Evolutionary conservation across 2,888 invertebrate genomes (phyloP).

Genomic region (Hyles lineata): DNA sequence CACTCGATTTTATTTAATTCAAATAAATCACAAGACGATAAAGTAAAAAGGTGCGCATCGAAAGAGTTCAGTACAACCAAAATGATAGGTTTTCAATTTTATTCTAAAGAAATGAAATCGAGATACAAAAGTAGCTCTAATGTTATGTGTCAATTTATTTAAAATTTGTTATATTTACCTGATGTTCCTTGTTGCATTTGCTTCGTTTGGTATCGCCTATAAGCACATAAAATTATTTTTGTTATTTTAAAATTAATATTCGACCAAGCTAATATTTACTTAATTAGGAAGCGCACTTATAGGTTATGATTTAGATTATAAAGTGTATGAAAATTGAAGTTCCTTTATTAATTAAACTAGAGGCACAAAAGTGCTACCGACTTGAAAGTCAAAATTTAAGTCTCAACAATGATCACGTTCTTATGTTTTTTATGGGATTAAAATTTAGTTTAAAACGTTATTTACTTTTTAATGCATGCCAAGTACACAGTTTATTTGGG

Average conservation of each 20-base stretch:
- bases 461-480: not conserved
- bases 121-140: too few relatives aligned
- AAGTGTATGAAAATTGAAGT: slow-evolving; percentile 10
- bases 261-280: slow-evolving; percentile 6
- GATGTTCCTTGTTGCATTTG: slow-evolving; percentile 15
- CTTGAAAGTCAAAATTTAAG: not conserved
- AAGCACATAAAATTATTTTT: slow-evolving; percentile 5
- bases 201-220: not conserved
- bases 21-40: too few relatives aligned
- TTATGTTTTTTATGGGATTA: not conserved
- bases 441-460: not conserved
- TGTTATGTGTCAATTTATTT: not conserved
- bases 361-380: not conserved
- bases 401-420: not conserved
- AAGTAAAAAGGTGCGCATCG: too few relatives aligned
- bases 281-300: slow-evolving; percentile 11
- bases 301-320: slow-evolving; percentile 12
- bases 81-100: not conserved
- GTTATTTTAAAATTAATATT: not conserved
- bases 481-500: slow-evolving; percentile 9
- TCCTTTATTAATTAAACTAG: slow-evolving; percentile 4
- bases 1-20: too few relatives aligned
- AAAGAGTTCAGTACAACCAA: too few relatives aligned
- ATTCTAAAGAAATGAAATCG: not conserved
- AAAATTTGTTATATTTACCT: not conserved